Base-by-base conservation (phyloP, 2,113 vertebrate species). In the Burhinus oedicnemus region DNA sequence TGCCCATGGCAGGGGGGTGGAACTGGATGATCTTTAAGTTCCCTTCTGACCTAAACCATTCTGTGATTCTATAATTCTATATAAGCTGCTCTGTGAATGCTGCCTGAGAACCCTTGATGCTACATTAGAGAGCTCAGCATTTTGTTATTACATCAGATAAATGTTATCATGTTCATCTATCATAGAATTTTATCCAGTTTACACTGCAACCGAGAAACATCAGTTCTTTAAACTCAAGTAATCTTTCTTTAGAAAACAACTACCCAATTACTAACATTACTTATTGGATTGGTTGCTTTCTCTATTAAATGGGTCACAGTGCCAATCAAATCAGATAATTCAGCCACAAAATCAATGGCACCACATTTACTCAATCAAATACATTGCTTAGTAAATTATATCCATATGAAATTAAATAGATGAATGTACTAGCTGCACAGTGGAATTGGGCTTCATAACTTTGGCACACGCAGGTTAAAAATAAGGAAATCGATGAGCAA, bases 291-390 rank as follows among this genome's bases (percentile, higher is more conserved):
- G 84, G 88, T 88, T 81, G 94, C 95, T 87, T 88, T 94, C 89
- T 97, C 96, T 93, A 96, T 97, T 95, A 94, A 95, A 93, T 3
- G 22, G 88, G 97, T 97, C 96, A 86, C 32, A 3, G 94, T 93
- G 96, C 97, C 97, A 96, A 97, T 97, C 97, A 97, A 97, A 96
- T 97, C 93, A 84, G 95, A 96, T 97, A 97, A 96, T 96, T 97
- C 93, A 96, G 97, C 94, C 81, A 83, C 94, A 90, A 77, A 95
- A 97, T 97, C 97, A 57, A 97, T 97, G 97, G 94, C 92, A 61
- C 86, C 94, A 95, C 97, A 86, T 97, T 97, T 97, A 97, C 83
- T 96, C 96, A 86, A 95, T 97, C 94, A 96, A 95, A 87, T 81
- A 34, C 96, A 79, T 92, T 92, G 97, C 96, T 96, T 95, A 68